Evolutionary conservation across 2,113 vertebrate species (phyloP).

Genomic region (Periophthalmodon schlosseri): DNA sequence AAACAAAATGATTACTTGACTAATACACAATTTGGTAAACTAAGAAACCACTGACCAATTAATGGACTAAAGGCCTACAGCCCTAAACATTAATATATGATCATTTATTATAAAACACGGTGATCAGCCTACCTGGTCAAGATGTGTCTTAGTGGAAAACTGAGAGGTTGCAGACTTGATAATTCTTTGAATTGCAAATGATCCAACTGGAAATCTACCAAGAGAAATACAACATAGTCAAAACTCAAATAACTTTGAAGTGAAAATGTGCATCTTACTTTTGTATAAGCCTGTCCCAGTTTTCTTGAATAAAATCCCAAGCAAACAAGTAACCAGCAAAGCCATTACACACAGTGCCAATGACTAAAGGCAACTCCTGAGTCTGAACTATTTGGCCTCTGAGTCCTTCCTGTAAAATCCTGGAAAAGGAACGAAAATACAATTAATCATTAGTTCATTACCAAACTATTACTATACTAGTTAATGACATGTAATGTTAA

Average conservation of each 20-base stretch:
- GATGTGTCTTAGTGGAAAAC: slow-evolving; percentile 86
- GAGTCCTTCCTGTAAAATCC: slow-evolving; percentile 85
- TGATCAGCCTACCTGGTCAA: slow-evolving; percentile 80
- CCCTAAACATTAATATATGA: no score
- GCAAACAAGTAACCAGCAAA: slow-evolving; percentile 85
- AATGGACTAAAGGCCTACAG: no score
- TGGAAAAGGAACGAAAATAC: slow-evolving; percentile 46
- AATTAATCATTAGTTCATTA: background rate
- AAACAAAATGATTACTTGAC: no score
- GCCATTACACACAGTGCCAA: slow-evolving; percentile 75
- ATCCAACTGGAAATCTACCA: slow-evolving; percentile 87
- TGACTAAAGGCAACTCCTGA: slow-evolving; percentile 85
- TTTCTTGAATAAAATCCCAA: slow-evolving; percentile 95
- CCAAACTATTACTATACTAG: no score
- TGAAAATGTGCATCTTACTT: slow-evolving; percentile 78
- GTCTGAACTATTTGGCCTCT: slow-evolving; percentile 79
- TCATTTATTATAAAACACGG: no score
- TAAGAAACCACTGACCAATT: no score
- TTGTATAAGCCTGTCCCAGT: slow-evolving; percentile 86
- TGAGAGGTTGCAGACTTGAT: slow-evolving; percentile 83
- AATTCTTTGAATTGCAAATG: slow-evolving; percentile 86
- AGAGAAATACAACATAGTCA: slow-evolving; percentile 14
- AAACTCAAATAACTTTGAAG: background rate
- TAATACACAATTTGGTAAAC: no score
- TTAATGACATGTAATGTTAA: background rate